Evolutionary conservation across 1,140 invertebrate genomes (phyloP).

Genomic region (Stenopsyche tienmushanensis): DNA sequence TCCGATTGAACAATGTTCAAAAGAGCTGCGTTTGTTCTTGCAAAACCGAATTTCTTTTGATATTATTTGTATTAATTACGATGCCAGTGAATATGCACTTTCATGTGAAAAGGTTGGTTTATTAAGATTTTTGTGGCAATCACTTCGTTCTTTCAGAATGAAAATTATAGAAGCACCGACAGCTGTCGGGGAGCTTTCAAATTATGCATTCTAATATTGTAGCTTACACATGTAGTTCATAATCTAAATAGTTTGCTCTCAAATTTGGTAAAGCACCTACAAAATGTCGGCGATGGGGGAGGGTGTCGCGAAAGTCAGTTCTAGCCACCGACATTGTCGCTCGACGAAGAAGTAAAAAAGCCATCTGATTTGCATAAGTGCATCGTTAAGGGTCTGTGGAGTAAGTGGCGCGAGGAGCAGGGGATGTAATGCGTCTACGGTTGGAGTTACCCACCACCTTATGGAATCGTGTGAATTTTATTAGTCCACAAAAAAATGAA

Average conservation of each 20-base stretch:
- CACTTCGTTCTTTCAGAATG: no score
- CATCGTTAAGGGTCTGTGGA: conserved; percentile 39
- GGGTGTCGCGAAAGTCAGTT: conserved; percentile 4
- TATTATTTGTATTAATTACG: no score
- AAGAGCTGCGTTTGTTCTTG: no score
- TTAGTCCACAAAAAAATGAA: neutral
- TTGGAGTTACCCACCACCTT: conserved; percentile 14
- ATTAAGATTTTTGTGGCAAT: no score
- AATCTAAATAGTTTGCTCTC: neutral
- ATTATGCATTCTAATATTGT: no score
- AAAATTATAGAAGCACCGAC: no score
- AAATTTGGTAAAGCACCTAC: conserved; percentile 3
- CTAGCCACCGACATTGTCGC: conserved; percentile 14
- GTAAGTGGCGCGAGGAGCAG: conserved; percentile 22
- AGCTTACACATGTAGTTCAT: conserved; percentile 4
- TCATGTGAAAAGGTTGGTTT: no score
- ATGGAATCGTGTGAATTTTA: conserved; percentile 8
- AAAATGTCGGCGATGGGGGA: neutral
- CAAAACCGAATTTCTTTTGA: no score
- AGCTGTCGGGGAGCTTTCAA: no score
- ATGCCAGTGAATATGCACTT: no score
- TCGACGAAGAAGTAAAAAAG: conserved; percentile 39
- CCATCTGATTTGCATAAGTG: conserved; percentile 43
- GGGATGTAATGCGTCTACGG: conserved; percentile 24
- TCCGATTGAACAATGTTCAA: no score